These are phyloP conservation scores for Drosophila nr. perissopoda DNA, from an alignment of 2,888 invertebrate genomes.

Conservation along the genomic window DNA sequence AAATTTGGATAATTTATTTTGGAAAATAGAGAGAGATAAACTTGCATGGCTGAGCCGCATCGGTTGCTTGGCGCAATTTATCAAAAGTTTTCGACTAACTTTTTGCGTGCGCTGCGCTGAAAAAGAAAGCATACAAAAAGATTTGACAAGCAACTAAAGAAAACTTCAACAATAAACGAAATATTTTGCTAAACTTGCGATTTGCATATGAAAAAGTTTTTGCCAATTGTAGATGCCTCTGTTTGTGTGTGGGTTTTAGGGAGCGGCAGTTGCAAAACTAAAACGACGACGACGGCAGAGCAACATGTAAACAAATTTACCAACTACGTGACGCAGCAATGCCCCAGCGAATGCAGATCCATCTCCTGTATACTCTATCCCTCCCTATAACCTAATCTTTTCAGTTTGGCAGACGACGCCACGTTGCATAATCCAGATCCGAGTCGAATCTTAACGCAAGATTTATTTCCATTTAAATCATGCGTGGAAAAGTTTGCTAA, in stretches of 20 bases:
- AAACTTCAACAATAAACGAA: constrained; percentile 82
- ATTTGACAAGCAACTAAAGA: constrained; percentile 72
- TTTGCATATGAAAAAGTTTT: constrained; percentile 81
- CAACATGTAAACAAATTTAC: constrained; percentile 80
- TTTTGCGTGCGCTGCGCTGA: constrained; percentile 23
- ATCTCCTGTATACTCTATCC: not conserved
- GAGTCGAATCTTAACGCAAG: constrained; percentile 77
- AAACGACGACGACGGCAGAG: constrained; percentile 37
- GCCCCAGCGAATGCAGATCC: constrained; percentile 22
- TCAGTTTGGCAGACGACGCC: constrained; percentile 39
- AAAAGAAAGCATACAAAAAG: constrained; percentile 37
- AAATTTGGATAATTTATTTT: constrained; percentile 10
- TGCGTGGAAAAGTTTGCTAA: constrained; percentile 71
- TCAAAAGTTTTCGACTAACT: constrained; percentile 61
- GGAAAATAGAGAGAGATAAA: constrained; percentile 37
- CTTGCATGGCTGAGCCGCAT: constrained; percentile 32
- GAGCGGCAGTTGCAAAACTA: constrained; percentile 44
- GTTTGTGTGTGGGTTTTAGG: constrained; percentile 13
- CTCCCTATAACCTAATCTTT: constrained; percentile 4
- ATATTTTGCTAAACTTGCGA: constrained; percentile 82
- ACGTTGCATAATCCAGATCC: constrained; percentile 77
- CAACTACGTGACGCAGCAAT: constrained; percentile 77
- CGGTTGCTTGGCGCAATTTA: constrained; percentile 67
- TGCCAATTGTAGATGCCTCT: constrained; percentile 68
- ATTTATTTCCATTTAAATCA: constrained; percentile 81